Evolutionary conservation across 2,888 invertebrate genomes (phyloP).

Genomic region (Drosophila infuscata): DNA sequence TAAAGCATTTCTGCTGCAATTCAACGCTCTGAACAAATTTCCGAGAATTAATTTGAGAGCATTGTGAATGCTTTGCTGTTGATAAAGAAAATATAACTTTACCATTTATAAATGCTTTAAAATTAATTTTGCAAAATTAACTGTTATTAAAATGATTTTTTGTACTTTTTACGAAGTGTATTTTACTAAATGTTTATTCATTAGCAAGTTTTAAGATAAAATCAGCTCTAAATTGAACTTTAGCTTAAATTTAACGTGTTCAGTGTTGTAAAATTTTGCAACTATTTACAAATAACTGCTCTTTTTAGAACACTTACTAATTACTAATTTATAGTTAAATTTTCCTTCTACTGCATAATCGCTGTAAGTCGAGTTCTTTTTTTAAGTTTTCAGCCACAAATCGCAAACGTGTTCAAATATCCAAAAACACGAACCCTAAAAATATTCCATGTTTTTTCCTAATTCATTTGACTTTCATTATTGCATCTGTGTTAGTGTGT

Average conservation of each 20-base stretch:
- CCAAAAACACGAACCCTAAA: slow-evolving; percentile 2
- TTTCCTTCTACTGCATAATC: neutral
- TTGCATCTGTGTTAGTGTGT: slow-evolving; percentile 14
- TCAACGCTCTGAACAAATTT: slow-evolving; percentile 26
- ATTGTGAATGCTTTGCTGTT: neutral
- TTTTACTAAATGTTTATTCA: neutral
- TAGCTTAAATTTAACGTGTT: neutral
- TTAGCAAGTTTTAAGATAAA: fast-evolving
- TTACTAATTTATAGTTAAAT: neutral
- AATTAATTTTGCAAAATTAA: neutral
- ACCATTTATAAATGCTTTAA: no score
- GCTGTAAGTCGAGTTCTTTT: neutral
- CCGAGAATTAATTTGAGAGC: slow-evolving; percentile 24
- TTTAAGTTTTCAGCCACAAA: slow-evolving; percentile 9
- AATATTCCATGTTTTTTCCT: slow-evolving; percentile 16
- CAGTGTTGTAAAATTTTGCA: neutral
- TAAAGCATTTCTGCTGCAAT: slow-evolving; percentile 65
- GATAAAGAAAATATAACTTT: neutral
- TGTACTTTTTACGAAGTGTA: neutral
- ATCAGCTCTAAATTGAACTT: neutral
- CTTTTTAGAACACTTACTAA: neutral
- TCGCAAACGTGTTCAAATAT: slow-evolving; percentile 8
- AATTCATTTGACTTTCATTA: slow-evolving; percentile 37
- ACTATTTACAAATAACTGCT: neutral
- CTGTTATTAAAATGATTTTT: neutral